Percentiles rank a stretch among this genome's conserved stretches.
Evolutionary conservation across 2,888 invertebrate species (phyloP).

Genomic region (Dicyrtoma fusca): DNA sequence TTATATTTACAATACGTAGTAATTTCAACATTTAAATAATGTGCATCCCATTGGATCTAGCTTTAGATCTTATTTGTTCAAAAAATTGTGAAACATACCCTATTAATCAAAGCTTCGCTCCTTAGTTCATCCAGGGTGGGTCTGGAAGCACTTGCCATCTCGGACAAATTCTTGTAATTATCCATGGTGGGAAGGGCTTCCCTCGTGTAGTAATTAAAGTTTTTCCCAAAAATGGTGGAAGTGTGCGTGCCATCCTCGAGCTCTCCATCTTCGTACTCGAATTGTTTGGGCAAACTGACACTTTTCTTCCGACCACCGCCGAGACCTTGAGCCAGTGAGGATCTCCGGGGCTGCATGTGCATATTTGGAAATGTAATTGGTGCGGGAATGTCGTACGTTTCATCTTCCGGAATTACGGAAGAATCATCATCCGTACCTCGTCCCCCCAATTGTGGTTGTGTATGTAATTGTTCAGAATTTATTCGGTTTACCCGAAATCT

Average conservation of each 20-base stretch:
- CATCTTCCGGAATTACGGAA: conserved; percentile 54
- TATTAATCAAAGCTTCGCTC: conserved; percentile 55
- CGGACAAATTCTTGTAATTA: conserved; percentile 53
- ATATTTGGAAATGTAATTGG: conserved; percentile 42
- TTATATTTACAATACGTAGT: too few species aligned
- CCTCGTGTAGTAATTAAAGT: conserved; percentile 56
- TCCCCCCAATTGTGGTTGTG: conserved; percentile 10
- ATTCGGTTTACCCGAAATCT: conserved; percentile 56
- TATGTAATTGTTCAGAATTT: conserved; percentile 45
- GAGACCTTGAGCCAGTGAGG: conserved; percentile 54
- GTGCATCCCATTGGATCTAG: too few species aligned
- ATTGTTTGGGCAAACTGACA: conserved; percentile 55
- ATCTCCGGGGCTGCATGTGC: conserved; percentile 48
- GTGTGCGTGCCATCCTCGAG: conserved; percentile 40
- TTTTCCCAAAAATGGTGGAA: conserved; percentile 55
- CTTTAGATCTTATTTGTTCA: too few species aligned
- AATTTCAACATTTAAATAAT: too few species aligned
- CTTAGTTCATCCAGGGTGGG: conserved; percentile 56
- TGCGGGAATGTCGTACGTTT: conserved; percentile 59
- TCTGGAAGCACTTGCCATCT: conserved; percentile 41
- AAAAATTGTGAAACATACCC: conserved; percentile 46
- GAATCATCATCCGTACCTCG: not conserved
- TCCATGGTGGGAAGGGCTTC: conserved; percentile 56
- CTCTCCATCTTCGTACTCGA: conserved; percentile 51
- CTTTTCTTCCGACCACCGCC: conserved; percentile 56